Base-by-base conservation (phyloP, 1,140 invertebrate genomes). In the Magallana gigas region DNA sequence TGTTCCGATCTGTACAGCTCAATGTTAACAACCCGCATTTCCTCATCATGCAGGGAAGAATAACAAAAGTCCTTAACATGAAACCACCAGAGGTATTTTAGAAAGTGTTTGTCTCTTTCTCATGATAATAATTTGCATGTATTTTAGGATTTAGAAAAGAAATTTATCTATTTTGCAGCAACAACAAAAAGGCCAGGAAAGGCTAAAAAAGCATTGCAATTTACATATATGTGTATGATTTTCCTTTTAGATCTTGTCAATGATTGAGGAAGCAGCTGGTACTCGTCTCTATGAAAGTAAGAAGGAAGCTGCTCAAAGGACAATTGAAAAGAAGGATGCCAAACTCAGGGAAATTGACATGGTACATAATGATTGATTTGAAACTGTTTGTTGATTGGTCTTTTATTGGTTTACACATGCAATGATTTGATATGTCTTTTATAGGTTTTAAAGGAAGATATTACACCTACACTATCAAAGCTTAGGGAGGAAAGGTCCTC, bases 1-100 rank as follows among this genome's bases (percentile, higher is more conserved):
- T 99, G 90, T 99, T 99, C 94, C 97, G 98, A 91, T 99, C 98
- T 0, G 97, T 99, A 8, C 98, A 99, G 93, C 95, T 99, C 2
- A 99, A 99, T 95, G 98, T 99, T 0, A 99, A 99, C 95, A 99
- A 99, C 96, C 99, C 99, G 5, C 99, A 99, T 94, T 99, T 99
- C 94, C 96, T 99, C 6, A 99, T 99, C 91, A 99, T 99, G 99
- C 99, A 99, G 96, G 99, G 99, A 9, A 96, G 98, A 92, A 99
- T 99, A 85, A 99, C 99, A 0, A 99, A 99, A 96, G 99, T 99
- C 1, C 96, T 99, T 3, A 99, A 99, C 94, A 99, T 99, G 99
- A 99, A 99, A 93, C 98, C 99, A 16, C 96, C 96, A 87, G 99
- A 99, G 96, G 97, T 98, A 95, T 36, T 16, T 18, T 7, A 57